phyloP scores from a whole-genome alignment of 1,140 invertebrate genomes.

The Drosophila murphyi region DNA sequence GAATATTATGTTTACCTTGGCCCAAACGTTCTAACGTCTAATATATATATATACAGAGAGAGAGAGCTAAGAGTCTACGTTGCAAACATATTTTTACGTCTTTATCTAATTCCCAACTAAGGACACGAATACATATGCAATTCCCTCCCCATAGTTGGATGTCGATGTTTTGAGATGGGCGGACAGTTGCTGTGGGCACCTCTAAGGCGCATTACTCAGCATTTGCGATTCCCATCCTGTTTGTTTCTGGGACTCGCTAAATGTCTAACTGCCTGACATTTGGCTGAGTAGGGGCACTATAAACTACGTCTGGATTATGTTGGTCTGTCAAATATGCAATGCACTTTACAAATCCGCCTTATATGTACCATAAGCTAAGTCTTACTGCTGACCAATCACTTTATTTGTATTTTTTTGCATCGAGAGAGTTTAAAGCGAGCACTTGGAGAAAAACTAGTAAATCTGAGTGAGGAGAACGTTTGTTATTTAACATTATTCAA shows the following conservation, averaged over 20 bases:
- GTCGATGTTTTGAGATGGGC: conserved; percentile 21
- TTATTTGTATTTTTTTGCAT: not conserved
- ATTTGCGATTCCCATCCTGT: conserved; percentile 1
- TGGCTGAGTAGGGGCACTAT: conserved; percentile 20
- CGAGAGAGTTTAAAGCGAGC: not conserved
- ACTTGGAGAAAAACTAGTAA: not conserved
- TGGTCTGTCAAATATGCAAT: conserved; percentile 31
- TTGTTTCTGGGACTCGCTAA: not conserved
- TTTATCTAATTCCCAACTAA: conserved; percentile 19
- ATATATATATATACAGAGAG: conserved; percentile 14
- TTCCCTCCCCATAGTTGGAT: conserved; percentile 1
- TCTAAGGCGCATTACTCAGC: conserved; percentile 9
- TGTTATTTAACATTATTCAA: too few relatives aligned
- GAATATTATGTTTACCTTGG: conserved; percentile 74
- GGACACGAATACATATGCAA: conserved; percentile 4
- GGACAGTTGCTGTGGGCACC: conserved; percentile 24
- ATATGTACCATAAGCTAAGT: not conserved
- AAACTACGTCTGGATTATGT: conserved; percentile 32
- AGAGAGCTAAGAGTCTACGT: conserved; percentile 36
- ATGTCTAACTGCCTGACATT: conserved; percentile 23
- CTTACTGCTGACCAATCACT: not conserved
- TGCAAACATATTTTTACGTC: conserved; percentile 29
- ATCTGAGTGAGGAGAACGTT: not conserved
- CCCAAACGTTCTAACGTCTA: conserved; percentile 50
- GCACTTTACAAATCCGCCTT: not conserved